A percentile compares a stretch with the other conserved stretches of the same genome.
These are phyloP conservation scores for Aurelia sp. DNA, from an alignment of 30 jellyfish, hydroid and myxozoan genomes.

Conservation along the genomic window DNA sequence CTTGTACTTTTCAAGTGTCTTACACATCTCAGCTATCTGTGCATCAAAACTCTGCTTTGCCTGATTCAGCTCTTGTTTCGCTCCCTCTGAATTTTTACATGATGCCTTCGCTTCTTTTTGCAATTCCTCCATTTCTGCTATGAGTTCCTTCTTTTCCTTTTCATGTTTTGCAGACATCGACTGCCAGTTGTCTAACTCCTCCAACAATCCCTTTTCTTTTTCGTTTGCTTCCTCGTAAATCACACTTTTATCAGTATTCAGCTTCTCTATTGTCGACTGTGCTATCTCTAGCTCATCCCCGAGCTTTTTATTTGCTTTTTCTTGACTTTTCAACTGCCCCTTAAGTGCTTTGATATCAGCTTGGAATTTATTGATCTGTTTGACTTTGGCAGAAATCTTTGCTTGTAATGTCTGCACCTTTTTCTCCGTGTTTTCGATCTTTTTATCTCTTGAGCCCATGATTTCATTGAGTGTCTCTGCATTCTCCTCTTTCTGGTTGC, in stretches of 20 bases:
- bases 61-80: slow-evolving; percentile 41
- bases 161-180: slow-evolving; percentile 11
- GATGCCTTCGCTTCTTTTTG: slow-evolving; percentile 51
- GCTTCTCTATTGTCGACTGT: not conserved
- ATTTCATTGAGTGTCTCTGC: slow-evolving; percentile 60
- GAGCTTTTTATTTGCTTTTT: slow-evolving; percentile 55
- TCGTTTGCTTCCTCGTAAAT: slow-evolving; percentile 3
- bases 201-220: slow-evolving; percentile 1
- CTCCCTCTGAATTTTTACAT: slow-evolving; percentile 13
- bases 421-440: slow-evolving; percentile 62
- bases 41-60: slow-evolving; percentile 61
- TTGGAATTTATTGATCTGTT: slow-evolving; percentile 68
- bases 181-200: slow-evolving; percentile 1
- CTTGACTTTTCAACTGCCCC: slow-evolving; percentile 57
- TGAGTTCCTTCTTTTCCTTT: slow-evolving; percentile 19
- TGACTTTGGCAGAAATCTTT: slow-evolving; percentile 60
- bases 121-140: slow-evolving; percentile 25
- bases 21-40: slow-evolving; percentile 85
- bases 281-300: slow-evolving; percentile 34
- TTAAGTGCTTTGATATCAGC: slow-evolving; percentile 70
- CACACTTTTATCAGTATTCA: not conserved
- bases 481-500: slow-evolving; percentile 40
- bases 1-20: slow-evolving; percentile 87
- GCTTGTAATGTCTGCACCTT: slow-evolving; percentile 73
- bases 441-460: slow-evolving; percentile 73